These are phyloP conservation scores for Tanaodytes sp. DNA, from an alignment of 2,888 invertebrate genomes.

Conservation along the genomic window DNA sequence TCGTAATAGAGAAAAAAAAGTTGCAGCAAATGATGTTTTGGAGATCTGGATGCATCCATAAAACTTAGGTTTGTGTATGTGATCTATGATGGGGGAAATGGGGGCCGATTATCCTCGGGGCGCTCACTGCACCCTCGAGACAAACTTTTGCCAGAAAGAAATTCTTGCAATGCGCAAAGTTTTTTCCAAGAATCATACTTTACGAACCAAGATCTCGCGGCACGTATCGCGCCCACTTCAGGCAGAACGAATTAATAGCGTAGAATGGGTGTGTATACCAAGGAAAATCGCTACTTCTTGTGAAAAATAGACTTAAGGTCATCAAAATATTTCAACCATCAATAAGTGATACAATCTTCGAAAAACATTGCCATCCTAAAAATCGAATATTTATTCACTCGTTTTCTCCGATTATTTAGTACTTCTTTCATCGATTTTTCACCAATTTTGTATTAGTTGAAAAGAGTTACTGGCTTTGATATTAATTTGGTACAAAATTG, in stretches of 20 bases:
- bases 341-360: no score
- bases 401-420: no score
- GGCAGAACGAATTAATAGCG: constrained; percentile 28
- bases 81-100: constrained; percentile 18
- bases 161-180: constrained; percentile 57
- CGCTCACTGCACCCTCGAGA: constrained; percentile 62
- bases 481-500: no score
- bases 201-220: constrained; percentile 42
- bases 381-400: no score
- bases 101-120: constrained; percentile 53
- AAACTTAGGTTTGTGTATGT: constrained; percentile 33
- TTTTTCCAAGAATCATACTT: constrained; percentile 54
- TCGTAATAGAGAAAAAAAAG: no score
- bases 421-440: no score
- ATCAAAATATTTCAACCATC: no score
- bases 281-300: constrained; percentile 24
- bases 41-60: constrained; percentile 11
- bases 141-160: constrained; percentile 59
- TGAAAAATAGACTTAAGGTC: constrained; percentile 25
- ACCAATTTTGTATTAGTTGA: no score
- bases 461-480: no score
- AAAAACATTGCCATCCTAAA: no score
- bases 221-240: constrained; percentile 29
- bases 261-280: constrained; percentile 3
- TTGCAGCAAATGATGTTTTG: constrained; percentile 33